Evolutionary conservation across 2,113 vertebrate genomes (phyloP), one percentile per base, ranked within the genome.

Genomic region (Indicator indicator): DNA sequence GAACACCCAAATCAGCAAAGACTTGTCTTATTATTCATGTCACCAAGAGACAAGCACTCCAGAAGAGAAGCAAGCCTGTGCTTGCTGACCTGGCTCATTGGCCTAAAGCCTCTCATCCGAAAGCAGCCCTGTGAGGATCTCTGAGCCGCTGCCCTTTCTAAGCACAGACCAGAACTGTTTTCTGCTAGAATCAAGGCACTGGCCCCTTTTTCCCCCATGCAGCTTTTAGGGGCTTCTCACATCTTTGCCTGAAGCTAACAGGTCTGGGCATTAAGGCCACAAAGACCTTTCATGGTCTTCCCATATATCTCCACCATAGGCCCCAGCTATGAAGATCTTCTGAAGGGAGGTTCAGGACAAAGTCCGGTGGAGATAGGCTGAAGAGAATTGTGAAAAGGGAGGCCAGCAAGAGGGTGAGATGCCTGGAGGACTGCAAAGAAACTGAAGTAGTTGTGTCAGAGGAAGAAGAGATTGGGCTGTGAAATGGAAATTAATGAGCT

Each of bases 351-450:
- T 56, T 83, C 42, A 62, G 76, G 86, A 68, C 73, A 74, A 91
- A 86, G 79, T 69, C 62, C 50, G 33, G 32, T 7, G 26, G 54
- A 91, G 46, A 72, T 62, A 65, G 90, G 67, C 58, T 78, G 76
- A 42, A 90, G 18, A 19, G 58, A 58, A 50, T 46, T 78, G 11
- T 78, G 76, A 55, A 91, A 81, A 84, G 36, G 60, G 76, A 72
- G 93, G 73, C 88, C 86, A 95, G 42, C 0, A 2, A 86, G 67
- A 94, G 90, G 91, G 73, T 88, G 88, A 76, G 79, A 91, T 0
- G 5, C 88, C 92, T 76, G 65, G 16, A 95, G 70, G 44, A 73
- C 67, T 86, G 70, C 46, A 54, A 90, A 94, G 86, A 90, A 88
- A 26, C 76, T 77, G 9, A 83, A 90, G 60, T 65, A 69, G 86